A percentile compares a stretch with the other conserved stretches of the same genome.
phyloP scores from a whole-genome alignment of 2,113 vertebrate genomes.

The Podiceps cristatus region DNA sequence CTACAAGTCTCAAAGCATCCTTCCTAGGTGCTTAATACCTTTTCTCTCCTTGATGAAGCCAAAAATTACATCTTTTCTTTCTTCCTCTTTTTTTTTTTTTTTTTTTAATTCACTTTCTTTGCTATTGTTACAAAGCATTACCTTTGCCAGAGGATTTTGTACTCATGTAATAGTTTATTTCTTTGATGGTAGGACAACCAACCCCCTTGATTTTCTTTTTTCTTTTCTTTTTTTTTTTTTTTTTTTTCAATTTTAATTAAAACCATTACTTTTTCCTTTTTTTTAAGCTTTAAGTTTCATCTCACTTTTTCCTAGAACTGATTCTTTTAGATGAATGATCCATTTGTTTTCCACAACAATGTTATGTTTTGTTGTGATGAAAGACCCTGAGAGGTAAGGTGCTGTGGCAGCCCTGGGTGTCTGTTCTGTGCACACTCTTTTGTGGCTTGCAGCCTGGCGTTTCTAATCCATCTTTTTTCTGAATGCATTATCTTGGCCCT shows the following conservation, averaged over 20 bases:
- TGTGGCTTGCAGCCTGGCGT: neutral
- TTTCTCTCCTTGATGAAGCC: neutral
- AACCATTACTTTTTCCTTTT: neutral
- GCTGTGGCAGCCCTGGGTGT: neutral
- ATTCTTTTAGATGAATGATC: neutral
- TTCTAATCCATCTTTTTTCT: constrained; percentile 2
- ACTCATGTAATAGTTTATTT: neutral
- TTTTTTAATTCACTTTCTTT: neutral
- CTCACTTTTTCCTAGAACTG: neutral
- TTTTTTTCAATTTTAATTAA: neutral
- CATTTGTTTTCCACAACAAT: neutral
- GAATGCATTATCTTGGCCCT: constrained; percentile 5
- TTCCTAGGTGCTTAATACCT: neutral
- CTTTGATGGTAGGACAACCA: neutral
- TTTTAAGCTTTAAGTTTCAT: neutral
- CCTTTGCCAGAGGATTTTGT: neutral
- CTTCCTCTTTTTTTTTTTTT: neutral
- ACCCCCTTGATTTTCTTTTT: neutral
- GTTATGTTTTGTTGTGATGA: neutral
- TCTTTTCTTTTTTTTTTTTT: too few relatives aligned
- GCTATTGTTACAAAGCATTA: neutral
- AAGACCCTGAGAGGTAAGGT: neutral
- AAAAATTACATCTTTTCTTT: neutral
- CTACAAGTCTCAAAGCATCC: neutral
- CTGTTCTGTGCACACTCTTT: neutral